Evolutionary conservation across 2,113 vertebrate species (phyloP), one percentile per base, ranked within the genome.

Genomic region (Calidris pugnax): DNA sequence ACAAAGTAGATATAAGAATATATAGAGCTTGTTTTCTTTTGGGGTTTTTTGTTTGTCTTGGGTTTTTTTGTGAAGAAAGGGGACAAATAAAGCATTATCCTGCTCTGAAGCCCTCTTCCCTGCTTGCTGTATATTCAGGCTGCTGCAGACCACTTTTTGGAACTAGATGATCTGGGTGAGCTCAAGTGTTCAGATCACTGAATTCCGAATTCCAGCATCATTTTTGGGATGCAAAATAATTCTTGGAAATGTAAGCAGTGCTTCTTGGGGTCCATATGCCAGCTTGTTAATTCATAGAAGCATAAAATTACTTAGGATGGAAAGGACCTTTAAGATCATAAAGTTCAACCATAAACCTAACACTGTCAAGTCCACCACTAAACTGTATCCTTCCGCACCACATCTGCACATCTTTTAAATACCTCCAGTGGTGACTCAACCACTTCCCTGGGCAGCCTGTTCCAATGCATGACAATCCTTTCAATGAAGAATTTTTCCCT

Each of bases 201-300:
- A 64, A 5, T 21, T 68, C n/a, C 33, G 47, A 91, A 32, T 51
- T 85, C 16, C 43, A 85, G 43, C 43, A 57, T 48, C 10, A 78
- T 74, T 91, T 85, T 68, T 39, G 8, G 53, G 43, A 37, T 72
- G 45, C 30, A 73, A 76, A 88, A 18, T 57, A 78, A 81, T 35
- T 33, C 41, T 45, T 2, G 4, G 37, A 22, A 23, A 39, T 4
- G 16, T 39, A 56, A 81, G 16, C 0, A 0, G 7, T 47, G 14
- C 30, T 69, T n/a, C 22, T 47, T 79, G 47, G 27, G 8, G 6
- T 53, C 18, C 9, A 14, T 66, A 48, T 17, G 17, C 9, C 37
- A 59, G 6, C 6, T 82, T 85, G 19, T 6, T 78, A 41, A 55
- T 60, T 73, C 66, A 35, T 9, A 48, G 30, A 74, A 50, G 57